phyloP scores from a whole-genome alignment of 2,888 invertebrate species.

The Rapana venosa region DNA sequence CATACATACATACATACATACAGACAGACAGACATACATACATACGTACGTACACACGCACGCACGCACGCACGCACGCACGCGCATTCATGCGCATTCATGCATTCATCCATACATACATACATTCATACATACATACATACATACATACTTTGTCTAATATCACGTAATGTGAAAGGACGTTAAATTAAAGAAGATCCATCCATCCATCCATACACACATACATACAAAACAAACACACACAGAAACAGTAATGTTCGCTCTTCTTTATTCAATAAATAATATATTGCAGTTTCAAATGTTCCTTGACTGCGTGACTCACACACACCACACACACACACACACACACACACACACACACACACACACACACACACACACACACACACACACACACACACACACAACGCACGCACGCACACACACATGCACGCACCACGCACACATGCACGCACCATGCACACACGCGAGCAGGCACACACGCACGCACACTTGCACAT shows the following conservation, averaged over 20 bases:
- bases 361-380: background rate
- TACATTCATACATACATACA: too few relatives aligned
- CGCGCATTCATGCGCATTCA: too few relatives aligned
- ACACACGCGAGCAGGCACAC: background rate
- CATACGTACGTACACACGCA: background rate
- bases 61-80: background rate
- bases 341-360: slow-evolving; percentile 1
- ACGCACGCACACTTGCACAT: background rate
- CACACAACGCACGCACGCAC: background rate
- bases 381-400: background rate
- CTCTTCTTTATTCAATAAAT: too few relatives aligned
- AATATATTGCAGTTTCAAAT: too few relatives aligned
- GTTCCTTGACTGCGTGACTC: too few relatives aligned
- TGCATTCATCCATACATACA: too few relatives aligned
- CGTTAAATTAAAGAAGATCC: too few relatives aligned
- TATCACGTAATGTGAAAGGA: too few relatives aligned
- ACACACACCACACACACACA: background rate
- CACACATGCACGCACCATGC: background rate
- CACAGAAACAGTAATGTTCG: too few relatives aligned
- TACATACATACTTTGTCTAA: too few relatives aligned
- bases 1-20: background rate
- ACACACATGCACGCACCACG: background rate
- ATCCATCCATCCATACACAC: too few relatives aligned
- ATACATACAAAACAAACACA: too few relatives aligned
- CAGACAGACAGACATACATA: background rate